Conservation (phyloP, 2,113 vertebrate species). For the Capreolus pygargus region DNA sequence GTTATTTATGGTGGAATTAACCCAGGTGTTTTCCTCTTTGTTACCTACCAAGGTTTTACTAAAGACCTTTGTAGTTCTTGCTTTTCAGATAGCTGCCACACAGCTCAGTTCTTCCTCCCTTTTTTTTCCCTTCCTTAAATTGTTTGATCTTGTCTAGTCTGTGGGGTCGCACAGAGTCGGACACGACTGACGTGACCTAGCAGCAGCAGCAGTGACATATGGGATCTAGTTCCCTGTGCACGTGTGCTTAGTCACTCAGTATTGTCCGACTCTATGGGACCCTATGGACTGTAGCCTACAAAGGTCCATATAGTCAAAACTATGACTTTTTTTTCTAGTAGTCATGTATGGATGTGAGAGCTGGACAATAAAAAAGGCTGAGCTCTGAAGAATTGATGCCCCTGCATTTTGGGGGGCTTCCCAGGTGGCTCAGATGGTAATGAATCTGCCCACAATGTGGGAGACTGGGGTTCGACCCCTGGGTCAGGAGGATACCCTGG, state of each 20-base stretch:
- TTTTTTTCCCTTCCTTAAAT: background rate
- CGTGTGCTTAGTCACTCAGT: background rate
- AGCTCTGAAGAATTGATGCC: background rate
- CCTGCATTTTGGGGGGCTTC: background rate
- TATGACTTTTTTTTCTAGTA: background rate
- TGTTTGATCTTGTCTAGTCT: background rate
- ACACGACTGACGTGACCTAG: too few relatives aligned
- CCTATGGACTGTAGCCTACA: background rate
- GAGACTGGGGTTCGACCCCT: fast-evolving
- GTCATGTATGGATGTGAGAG: background rate
- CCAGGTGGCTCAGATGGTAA: background rate
- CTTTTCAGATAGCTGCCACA: background rate
- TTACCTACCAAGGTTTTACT: background rate
- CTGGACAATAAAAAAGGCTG: background rate
- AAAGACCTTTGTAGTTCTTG: background rate
- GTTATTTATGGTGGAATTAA: fast-evolving
- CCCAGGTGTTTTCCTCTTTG: background rate
- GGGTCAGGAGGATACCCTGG: background rate
- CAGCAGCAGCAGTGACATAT: background rate
- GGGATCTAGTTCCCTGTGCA: background rate
- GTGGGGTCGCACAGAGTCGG: too few relatives aligned
- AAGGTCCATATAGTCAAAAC: background rate
- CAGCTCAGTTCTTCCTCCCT: background rate
- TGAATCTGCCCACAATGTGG: background rate
- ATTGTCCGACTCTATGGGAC: background rate